phyloP scores from a whole-genome alignment of 2,113 vertebrate genomes.

The Chloebia gouldiae region DNA sequence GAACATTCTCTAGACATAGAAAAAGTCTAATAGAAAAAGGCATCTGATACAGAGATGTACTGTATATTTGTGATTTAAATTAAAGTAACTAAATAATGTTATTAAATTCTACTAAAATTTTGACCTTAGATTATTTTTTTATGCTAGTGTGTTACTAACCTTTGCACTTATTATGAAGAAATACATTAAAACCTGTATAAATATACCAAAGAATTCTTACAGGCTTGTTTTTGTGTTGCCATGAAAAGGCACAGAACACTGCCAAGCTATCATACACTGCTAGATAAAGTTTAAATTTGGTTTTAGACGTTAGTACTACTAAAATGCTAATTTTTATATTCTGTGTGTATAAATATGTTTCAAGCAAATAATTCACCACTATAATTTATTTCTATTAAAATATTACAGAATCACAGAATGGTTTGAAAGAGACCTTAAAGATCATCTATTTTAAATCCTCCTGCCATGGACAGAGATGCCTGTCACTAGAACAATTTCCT shows the following conservation, averaged over 20 bases:
- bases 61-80: not conserved
- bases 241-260: not conserved
- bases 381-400: not conserved
- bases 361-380: not conserved
- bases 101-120: not conserved
- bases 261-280: not conserved
- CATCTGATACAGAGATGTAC: not conserved
- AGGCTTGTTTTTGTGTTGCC: not conserved
- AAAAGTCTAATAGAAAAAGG: not conserved
- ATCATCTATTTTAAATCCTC: not conserved
- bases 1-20: not conserved
- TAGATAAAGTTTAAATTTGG: not conserved
- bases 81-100: not conserved
- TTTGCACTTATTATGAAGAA: not conserved
- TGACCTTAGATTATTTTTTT: not conserved
- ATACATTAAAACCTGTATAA: not conserved
- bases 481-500: not conserved
- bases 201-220: not conserved
- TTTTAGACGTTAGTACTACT: not conserved
- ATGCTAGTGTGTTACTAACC: not conserved
- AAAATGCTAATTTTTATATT: not conserved
- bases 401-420: not conserved
- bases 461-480: not conserved
- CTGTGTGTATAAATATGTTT: not conserved
- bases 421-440: not conserved